Base-by-base conservation (phyloP, 2,113 vertebrate species). In the Herpetotheres cachinnans region DNA sequence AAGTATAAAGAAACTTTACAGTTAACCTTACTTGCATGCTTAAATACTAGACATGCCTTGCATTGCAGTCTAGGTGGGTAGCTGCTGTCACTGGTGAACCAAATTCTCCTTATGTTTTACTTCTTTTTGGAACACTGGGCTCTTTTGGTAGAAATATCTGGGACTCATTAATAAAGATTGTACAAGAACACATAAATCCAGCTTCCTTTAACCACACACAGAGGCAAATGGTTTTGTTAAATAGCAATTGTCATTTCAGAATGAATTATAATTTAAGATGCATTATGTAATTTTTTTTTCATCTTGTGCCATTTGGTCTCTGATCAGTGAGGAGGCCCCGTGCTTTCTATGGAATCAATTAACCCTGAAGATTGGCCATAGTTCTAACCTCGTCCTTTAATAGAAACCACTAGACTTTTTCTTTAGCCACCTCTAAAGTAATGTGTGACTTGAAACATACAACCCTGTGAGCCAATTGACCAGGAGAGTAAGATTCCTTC, bases 201-300 rank as follows among this genome's bases (percentile, higher is more conserved):
- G 14, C 74, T 93, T 96, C 46, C n/a, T 93, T 88, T 95, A 96
- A 69, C 55, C 32, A 89, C 70, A 85, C 50, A 90, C 47, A 69
- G n/a, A 89, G 40, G 66, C 34, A 93, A 79, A 73, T 18, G n/a
- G 55, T 92, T 97, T 95, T 82, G 17, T 59, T 78, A 95, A 96
- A 95, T 25, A 97, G 27, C 21, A 83, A n/a, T 82, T 94, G 40
- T 70, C 61, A 94, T 88, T 96, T 97, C 72, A 95, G 93, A 97
- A 93, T 71, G 63, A 97, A 93, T 67, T 71, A 71, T 59, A 55
- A 91, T 90, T 95, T 89, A 72, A 91, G 73, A 61, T 38, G n/a
- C 54, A 79, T 87, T 82, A 96, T 74, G 89, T n/a, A 24, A 71
- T 73, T 59, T 82, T 71, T 56, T 90, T 94, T 84, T 94, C 69